Evolutionary conservation across 2,888 invertebrate genomes (phyloP), one percentile per base, ranked within the genome.

Genomic region (Neria commutata): DNA sequence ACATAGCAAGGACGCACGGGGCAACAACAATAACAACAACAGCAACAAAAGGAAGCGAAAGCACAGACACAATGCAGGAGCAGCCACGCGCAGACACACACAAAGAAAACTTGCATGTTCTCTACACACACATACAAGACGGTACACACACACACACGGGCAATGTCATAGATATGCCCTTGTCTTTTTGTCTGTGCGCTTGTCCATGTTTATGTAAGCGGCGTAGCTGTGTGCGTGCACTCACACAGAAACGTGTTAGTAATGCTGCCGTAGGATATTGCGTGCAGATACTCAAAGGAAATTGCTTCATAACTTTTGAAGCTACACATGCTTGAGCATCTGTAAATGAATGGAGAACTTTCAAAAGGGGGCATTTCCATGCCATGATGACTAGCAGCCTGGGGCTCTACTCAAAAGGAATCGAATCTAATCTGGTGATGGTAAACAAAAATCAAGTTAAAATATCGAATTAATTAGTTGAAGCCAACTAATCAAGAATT

Each of bases 171-270:
- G 17, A n/a, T 48, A 42, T 8, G 19, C 23, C 17, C 3, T 5
- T 24, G 14, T 48, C 2, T 29, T 19, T n/a, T n/a, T 29, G 11
- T 5, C 29, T 8, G 29, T 29, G 29, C 29, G 11, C 8, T 37
- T 37, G 37, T 37, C 6, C 11, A 8, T 29, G 29, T 11, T 29
- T 45, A n/a, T 55, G 40, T 42, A 19, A 33, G 6, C 42, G 49
- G 55, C 40, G 29, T 26, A 17, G 16, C 40, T 52, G 37, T 37
- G n/a, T 14, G 23, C 29, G 26, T 53, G 33, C 54, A n/a, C 54
- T 23, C 54, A 54, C 46, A 54, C 47, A 47, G 34, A 58, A 33
- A 49, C 33, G 53, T 53, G 51, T 45, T 10, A 14, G 29, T 11
- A 11, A 37, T 14, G 37, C 37, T 37, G 37, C 37, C n/a, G n/a